Conservation (phyloP, 2,888 invertebrate species). For the Drosophila kokeensis region DNA sequence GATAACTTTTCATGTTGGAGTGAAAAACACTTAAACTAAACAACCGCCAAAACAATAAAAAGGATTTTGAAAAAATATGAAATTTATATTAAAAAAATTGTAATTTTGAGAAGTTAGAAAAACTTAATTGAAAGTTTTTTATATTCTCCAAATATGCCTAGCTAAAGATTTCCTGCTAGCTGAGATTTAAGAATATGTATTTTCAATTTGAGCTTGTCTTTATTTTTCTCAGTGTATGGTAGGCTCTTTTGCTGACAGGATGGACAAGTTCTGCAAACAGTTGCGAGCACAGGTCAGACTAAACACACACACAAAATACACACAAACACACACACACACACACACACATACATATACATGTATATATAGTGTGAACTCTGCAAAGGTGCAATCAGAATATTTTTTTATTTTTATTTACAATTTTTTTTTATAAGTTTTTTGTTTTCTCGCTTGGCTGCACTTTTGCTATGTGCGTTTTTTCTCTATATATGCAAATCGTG, state of each 20-base stretch:
- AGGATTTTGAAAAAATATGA: neutral
- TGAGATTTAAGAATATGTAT: neutral
- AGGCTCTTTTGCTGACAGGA: constrained; percentile 42
- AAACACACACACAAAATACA: constrained; percentile 21
- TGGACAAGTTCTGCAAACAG: constrained; percentile 52
- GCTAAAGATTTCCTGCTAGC: neutral
- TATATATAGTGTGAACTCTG: constrained; percentile 73
- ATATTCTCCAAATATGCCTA: neutral
- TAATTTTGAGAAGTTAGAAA: neutral
- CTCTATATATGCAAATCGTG: constrained; percentile 52
- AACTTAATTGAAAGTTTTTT: neutral
- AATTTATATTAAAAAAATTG: neutral
- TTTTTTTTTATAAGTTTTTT: constrained; percentile 21
- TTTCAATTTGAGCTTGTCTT: neutral
- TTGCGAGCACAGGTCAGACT: constrained; percentile 46
- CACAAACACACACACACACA: constrained; percentile 3
- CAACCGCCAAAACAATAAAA: neutral
- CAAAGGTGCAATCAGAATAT: constrained; percentile 69
- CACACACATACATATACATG: neutral
- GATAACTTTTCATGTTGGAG: neutral
- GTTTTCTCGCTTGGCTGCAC: constrained; percentile 72
- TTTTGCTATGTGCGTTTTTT: constrained; percentile 36
- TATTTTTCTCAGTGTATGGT: neutral
- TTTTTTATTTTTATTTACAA: constrained; percentile 10
- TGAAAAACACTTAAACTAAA: neutral